A percentile compares a stretch with the other conserved stretches of the same genome.
These are phyloP conservation scores for Cynopterus brachyotis DNA, from an alignment of 2,113 vertebrate genomes.

Conservation along the genomic window DNA sequence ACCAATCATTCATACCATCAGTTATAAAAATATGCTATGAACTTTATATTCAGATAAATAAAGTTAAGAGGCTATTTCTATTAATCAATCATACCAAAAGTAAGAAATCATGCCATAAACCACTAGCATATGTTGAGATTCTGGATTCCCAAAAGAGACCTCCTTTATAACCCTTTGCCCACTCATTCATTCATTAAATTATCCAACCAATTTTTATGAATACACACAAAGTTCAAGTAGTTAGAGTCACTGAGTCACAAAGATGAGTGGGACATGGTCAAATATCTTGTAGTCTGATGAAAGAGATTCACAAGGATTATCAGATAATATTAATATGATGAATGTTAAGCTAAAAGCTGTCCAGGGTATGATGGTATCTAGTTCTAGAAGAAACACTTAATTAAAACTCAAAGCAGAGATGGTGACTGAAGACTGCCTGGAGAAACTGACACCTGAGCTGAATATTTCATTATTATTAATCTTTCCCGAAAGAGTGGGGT, in stretches of 20 bases:
- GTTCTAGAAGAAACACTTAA: background rate
- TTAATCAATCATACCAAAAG: background rate
- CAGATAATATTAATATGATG: background rate
- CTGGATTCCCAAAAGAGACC: background rate
- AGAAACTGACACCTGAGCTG: background rate
- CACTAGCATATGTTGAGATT: background rate
- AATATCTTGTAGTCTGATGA: background rate
- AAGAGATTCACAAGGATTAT: background rate
- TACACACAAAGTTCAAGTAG: background rate
- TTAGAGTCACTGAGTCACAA: background rate
- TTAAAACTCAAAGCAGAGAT: background rate
- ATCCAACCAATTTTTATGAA: background rate
- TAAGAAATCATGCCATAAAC: background rate
- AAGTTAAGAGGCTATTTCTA: background rate
- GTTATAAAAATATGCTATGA: background rate
- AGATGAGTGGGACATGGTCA: background rate
- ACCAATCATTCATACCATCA: background rate
- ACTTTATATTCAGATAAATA: background rate
- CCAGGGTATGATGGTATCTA: background rate
- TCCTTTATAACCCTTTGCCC: background rate
- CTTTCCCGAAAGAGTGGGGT: background rate
- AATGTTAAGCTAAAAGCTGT: background rate
- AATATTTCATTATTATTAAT: background rate
- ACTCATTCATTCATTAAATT: background rate
- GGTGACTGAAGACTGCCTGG: background rate